Evolutionary conservation across 2,888 invertebrate genomes (phyloP).

Genomic region (Eilema griseolum): DNA sequence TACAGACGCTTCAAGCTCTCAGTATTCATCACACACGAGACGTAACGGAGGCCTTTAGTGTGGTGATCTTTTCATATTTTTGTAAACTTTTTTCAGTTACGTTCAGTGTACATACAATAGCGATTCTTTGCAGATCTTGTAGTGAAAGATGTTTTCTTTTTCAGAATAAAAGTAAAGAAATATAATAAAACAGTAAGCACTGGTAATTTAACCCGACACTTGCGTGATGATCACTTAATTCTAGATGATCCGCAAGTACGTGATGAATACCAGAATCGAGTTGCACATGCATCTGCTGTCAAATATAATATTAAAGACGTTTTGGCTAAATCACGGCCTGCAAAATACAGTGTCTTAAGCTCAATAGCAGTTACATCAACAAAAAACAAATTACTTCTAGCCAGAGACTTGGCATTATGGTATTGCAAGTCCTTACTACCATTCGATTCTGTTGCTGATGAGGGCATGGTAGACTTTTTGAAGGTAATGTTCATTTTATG

Average conservation of each 20-base stretch:
- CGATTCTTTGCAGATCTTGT: too few species aligned
- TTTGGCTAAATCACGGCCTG: background rate
- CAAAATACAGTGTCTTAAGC: background rate
- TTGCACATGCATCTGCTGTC: too few species aligned
- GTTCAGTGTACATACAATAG: too few species aligned
- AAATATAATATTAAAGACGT: background rate
- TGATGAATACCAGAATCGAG: background rate
- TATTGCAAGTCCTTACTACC: conserved; percentile 8
- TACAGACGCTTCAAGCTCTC: too few species aligned
- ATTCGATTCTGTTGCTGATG: conserved; percentile 9
- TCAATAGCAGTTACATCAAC: background rate
- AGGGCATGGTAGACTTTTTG: background rate
- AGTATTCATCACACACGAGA: too few species aligned
- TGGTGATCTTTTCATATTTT: too few species aligned
- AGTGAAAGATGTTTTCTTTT: background rate
- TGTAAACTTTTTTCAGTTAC: too few species aligned
- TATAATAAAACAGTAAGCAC: conserved; percentile 7
- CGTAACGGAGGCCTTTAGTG: too few species aligned
- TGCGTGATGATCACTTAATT: background rate
- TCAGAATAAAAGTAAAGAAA: conserved; percentile 8
- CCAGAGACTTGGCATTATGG: conserved; percentile 5
- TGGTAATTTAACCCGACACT: conserved; percentile 5
- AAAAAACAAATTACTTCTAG: background rate
- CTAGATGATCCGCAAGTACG: background rate
- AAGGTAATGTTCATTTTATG: background rate